Evolutionary conservation across 92 coral and sea anemone genomes (phyloP), one percentile per base, ranked within the genome.

Genomic region (Palythoa grandiflora): DNA sequence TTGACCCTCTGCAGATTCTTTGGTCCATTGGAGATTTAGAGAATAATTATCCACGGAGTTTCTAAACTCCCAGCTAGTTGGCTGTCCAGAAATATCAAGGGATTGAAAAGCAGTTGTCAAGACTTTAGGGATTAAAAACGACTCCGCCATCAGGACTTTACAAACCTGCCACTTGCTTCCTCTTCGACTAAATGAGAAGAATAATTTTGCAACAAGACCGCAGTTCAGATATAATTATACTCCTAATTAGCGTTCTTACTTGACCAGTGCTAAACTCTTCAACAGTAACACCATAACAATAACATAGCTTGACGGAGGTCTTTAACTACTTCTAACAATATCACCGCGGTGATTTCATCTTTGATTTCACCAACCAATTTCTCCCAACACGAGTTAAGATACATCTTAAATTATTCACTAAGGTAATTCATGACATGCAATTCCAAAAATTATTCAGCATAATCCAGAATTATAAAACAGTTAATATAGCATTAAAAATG

Each of bases 41-140:
- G 60, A 39, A 71, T 47, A 81, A 65, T 71, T 21, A 35, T 81
- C 75, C 5, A 48, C 75, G 21, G 86, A 13, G 74, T 71, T 81
- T 81, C 66, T 81, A 63, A 81, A 81, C 74, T 81, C 86, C 86
- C 86, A 81, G 53, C 15, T 66, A 5, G 39, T 51, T 81, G 86
- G 75, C 13, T 81, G 61, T 61, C 47, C 75, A 14, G 61, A 65
- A 66, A 81, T 68, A 6, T 81, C 13, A 9, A 81, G 86, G 74
- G 86, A 81, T 36, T 68, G 55, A 37, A 81, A 51, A 48, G 86
- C 86, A 38, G 28, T 71, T 21, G 74, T 66, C 86, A 81, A 66
- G 21, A 52, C 75, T 21, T 66, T 48, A 19, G 86, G 86, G 40
- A 81, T 20, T 17, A 54, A 7, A 28, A 63, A 48, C 5, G 83